Evolutionary conservation across 2,113 vertebrate genomes (phyloP).

Genomic region (Datnioides undecimradiatus): DNA sequence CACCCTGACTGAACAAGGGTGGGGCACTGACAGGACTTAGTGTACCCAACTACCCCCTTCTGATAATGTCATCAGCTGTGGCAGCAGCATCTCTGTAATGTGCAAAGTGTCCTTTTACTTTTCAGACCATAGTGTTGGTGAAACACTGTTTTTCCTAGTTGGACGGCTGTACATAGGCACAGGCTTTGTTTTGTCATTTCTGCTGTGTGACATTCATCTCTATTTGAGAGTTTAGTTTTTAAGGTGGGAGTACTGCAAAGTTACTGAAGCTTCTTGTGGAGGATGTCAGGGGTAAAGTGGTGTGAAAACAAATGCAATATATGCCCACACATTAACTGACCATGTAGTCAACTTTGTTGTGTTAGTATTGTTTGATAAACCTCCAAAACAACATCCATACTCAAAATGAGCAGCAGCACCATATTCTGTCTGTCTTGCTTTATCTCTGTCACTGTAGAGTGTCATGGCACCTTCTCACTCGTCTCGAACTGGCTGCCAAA

Average conservation of each 20-base stretch:
- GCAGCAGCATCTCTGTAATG: not conserved
- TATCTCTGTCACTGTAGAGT: conserved; percentile 20
- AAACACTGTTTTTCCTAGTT: not conserved
- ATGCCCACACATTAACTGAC: not conserved
- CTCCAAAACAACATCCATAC: not conserved
- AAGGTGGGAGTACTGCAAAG: not conserved
- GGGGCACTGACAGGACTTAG: not conserved
- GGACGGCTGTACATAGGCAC: not conserved
- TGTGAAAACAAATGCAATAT: not conserved
- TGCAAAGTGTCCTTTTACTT: not conserved
- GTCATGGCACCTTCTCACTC: conserved; percentile 18
- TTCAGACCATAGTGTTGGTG: not conserved
- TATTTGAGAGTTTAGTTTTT: too few relatives aligned
- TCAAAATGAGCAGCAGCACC: conserved; percentile 22
- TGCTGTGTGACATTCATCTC: conserved; percentile 16
- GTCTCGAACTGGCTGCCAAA: conserved; percentile 26
- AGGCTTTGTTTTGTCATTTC: conserved; percentile 10
- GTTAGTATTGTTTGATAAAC: conserved; percentile 1
- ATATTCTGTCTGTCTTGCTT: conserved; percentile 32
- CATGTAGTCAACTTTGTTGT: not conserved
- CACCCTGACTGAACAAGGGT: conserved; percentile 24
- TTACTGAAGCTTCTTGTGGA: not conserved
- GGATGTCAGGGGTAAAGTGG: not conserved
- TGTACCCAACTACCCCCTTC: conserved; percentile 55
- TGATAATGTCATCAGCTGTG: conserved; percentile 48